Base-by-base conservation (phyloP, 2,888 invertebrate species). In the Latrodectus elegans region DNA sequence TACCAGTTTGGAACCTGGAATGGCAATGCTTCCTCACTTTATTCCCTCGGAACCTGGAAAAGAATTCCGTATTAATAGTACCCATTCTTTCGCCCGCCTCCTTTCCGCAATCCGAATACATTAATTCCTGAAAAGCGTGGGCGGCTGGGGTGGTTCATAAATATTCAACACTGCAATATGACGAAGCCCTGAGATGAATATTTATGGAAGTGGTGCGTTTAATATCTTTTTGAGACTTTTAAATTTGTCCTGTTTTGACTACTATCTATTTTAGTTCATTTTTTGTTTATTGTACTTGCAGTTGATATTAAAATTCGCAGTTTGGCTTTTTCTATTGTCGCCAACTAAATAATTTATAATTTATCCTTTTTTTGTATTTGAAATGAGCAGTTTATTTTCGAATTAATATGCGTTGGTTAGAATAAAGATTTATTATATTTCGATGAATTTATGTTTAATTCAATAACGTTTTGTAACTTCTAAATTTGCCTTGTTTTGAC, bases 51-150 rank as follows among this genome's bases (percentile, higher is more conserved):
- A 67, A 68, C 53, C 15, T 14, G 22, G 17, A 38, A 49, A 76
- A n/a, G 68, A 64, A 49, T 60, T 76, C 76, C 52, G 76, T 83
- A 83, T 83, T 83, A 83, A 83, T 76, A 76, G 76, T 53, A 26
- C 53, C 60, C 72, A 52, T 67, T 81, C 74, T 74, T 81, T 71
- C 52, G 64, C 49, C 64, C 38, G 65, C 17, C 73, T 53, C 74
- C 75, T 75, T n/a, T 68, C 67, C 17, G 72, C 84, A 77, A 77
- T 78, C 72, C 73, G 84, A 84, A 84, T 78, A 77, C 84, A 84
- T 84, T 84, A 84, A 84, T 84, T 84, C 65, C 72, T 78, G 72
- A 77, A 73, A 60, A 76, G 22, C 17, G 38, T 38, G 14, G 65
- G 49, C 60, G 64, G 26, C 51, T 73, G 67, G 38, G 64, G 53